Conservation (phyloP, 2,888 invertebrate species). For the Cyaniris semiargus region DNA sequence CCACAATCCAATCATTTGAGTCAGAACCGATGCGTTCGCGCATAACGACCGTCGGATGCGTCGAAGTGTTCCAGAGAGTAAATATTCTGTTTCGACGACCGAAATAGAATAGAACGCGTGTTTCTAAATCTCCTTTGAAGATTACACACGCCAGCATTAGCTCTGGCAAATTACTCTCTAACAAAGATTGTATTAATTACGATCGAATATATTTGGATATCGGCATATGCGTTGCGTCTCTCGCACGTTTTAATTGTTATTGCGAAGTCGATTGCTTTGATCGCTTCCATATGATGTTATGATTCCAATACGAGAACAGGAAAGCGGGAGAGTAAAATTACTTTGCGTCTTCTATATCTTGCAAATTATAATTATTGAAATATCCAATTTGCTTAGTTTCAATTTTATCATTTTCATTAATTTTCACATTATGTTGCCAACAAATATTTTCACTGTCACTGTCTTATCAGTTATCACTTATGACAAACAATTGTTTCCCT, state of each 20-base stretch:
- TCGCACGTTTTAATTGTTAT: conserved; percentile 59
- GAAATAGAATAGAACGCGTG: conserved; percentile 80
- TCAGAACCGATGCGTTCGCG: conserved; percentile 74
- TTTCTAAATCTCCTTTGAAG: conserved; percentile 81
- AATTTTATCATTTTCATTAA: neutral
- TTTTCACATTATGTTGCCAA: no score
- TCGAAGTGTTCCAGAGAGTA: conserved; percentile 78
- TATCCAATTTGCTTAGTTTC: neutral
- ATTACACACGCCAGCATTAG: conserved; percentile 79
- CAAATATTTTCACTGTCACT: no score
- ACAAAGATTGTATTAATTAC: conserved; percentile 82
- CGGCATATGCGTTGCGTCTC: conserved; percentile 60
- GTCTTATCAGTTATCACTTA: no score
- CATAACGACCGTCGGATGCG: conserved; percentile 79
- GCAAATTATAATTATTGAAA: neutral
- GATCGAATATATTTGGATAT: conserved; percentile 75
- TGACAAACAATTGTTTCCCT: no score
- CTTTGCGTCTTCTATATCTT: neutral
- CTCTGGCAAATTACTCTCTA: conserved; percentile 81
- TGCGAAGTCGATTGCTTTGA: conserved; percentile 37
- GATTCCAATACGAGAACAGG: conserved; percentile 6
- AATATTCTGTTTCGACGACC: conserved; percentile 79
- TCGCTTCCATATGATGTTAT: conserved; percentile 44
- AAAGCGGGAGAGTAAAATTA: neutral
- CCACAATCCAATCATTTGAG: conserved; percentile 70